Evolutionary conservation across 2,797 vertebrate species (phyloP).

Genomic region (Yasuhikotakia modesta): DNA sequence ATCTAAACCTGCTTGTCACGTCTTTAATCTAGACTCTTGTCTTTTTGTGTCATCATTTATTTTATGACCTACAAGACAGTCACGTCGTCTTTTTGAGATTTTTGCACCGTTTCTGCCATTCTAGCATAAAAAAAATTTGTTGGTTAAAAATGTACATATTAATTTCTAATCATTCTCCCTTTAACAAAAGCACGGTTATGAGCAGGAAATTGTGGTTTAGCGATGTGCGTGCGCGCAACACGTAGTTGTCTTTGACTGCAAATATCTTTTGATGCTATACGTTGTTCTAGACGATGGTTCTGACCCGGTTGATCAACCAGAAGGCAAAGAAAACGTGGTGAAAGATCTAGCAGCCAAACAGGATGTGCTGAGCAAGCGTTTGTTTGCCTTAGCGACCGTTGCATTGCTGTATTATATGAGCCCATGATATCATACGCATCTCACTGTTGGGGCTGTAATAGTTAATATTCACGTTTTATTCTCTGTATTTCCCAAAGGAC

Average conservation of each 20-base stretch:
- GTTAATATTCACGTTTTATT: slow-evolving; percentile 12
- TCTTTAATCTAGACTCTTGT: slow-evolving; percentile 15
- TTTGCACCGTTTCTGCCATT: not conserved
- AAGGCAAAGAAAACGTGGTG: slow-evolving; percentile 22
- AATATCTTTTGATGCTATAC: slow-evolving; percentile 12
- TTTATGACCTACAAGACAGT: not conserved
- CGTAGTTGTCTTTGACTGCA: slow-evolving; percentile 29
- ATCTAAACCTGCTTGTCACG: not conserved
- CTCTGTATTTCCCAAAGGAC: not conserved
- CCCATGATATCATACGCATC: not conserved
- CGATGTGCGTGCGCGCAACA: slow-evolving; percentile 30
- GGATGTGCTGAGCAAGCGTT: not conserved
- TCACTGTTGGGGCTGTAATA: not conserved
- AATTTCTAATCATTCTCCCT: slow-evolving; percentile 14
- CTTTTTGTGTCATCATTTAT: slow-evolving; percentile 12
- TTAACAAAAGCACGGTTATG: slow-evolving; percentile 22
- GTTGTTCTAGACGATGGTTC: slow-evolving; percentile 27
- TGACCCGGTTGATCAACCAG: slow-evolving; percentile 2
- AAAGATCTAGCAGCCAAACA: not conserved
- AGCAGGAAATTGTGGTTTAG: not conserved
- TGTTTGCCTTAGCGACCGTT: not conserved
- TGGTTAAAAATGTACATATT: slow-evolving; percentile 10
- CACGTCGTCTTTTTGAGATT: not conserved
- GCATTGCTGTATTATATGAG: not conserved
- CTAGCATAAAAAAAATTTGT: slow-evolving; percentile 3